These are phyloP conservation scores for Hippocampus comes DNA, from an alignment of 2,113 vertebrate species.

Conservation along the genomic window DNA sequence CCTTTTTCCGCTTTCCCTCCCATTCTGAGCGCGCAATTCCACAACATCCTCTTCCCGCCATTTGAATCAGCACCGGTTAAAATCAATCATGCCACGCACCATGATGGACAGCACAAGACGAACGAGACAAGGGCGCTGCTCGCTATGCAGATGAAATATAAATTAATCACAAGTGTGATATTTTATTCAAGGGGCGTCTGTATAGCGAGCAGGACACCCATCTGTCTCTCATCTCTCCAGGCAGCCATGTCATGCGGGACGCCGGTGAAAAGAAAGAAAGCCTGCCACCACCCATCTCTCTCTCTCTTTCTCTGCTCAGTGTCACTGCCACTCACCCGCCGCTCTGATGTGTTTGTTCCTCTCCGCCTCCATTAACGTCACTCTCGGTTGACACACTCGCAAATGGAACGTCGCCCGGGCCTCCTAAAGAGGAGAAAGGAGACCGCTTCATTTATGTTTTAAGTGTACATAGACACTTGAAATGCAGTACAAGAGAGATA, in stretches of 20 bases:
- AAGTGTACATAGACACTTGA: slow-evolving; percentile 63
- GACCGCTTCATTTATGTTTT: slow-evolving; percentile 70
- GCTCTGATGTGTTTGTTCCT: slow-evolving; percentile 59
- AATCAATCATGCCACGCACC: slow-evolving; percentile 9
- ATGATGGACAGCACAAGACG: slow-evolving; percentile 26
- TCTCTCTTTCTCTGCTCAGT: slow-evolving; percentile 59
- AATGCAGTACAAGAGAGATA: slow-evolving; percentile 61
- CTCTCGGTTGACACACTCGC: slow-evolving; percentile 54
- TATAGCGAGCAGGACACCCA: slow-evolving; percentile 42
- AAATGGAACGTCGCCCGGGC: slow-evolving; percentile 61
- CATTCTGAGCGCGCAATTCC: background rate
- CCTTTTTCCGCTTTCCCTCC: background rate
- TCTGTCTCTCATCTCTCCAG: slow-evolving; percentile 64
- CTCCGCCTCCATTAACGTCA: slow-evolving; percentile 65
- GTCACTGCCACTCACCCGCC: slow-evolving; percentile 69
- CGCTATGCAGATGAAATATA: slow-evolving; percentile 55
- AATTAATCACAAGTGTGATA: slow-evolving; percentile 69
- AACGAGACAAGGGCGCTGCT: slow-evolving; percentile 42
- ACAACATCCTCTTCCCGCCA: background rate
- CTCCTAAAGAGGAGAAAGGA: slow-evolving; percentile 32
- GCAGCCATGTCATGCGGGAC: slow-evolving; percentile 67
- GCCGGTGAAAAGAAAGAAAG: slow-evolving; percentile 57
- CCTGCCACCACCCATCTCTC: slow-evolving; percentile 58
- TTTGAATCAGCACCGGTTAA: background rate
- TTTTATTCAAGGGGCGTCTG: slow-evolving; percentile 69